phyloP scores from a whole-genome alignment of 2,888 invertebrate species.

The Adelphocoris suturalis region DNA sequence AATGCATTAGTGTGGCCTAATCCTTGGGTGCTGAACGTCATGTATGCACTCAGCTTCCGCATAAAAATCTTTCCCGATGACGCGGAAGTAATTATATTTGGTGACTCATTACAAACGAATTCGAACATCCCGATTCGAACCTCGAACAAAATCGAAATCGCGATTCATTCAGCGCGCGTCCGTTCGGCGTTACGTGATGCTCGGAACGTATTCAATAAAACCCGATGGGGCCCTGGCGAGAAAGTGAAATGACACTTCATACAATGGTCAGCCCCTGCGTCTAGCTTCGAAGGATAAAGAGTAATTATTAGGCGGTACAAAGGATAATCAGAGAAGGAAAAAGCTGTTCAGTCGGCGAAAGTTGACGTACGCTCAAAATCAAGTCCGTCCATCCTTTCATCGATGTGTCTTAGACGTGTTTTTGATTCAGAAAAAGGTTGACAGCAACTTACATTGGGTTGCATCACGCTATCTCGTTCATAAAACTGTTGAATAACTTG shows the following conservation, averaged over 20 bases:
- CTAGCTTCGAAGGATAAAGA: background rate
- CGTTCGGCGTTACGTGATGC: no score
- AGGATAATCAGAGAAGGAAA: constrained; percentile 7
- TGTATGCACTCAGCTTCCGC: no score
- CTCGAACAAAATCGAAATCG: no score
- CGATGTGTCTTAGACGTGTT: background rate
- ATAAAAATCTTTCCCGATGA: no score
- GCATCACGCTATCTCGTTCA: background rate
- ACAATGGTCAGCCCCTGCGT: constrained; percentile 3
- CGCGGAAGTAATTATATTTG: no score
- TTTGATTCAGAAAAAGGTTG: background rate
- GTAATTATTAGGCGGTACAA: constrained; percentile 10
- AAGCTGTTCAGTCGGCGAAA: background rate
- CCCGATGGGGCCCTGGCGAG: background rate
- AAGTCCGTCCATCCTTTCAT: background rate
- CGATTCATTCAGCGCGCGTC: no score
- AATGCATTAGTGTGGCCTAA: no score
- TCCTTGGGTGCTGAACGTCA: no score
- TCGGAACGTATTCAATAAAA: no score
- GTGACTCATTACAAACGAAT: no score
- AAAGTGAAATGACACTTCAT: constrained; percentile 14
- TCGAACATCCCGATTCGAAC: no score
- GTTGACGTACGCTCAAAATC: background rate
- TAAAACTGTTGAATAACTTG: no score
- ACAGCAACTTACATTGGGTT: background rate